phyloP scores from a whole-genome alignment of 2,888 invertebrate species.

The Hybos culiciformis region DNA sequence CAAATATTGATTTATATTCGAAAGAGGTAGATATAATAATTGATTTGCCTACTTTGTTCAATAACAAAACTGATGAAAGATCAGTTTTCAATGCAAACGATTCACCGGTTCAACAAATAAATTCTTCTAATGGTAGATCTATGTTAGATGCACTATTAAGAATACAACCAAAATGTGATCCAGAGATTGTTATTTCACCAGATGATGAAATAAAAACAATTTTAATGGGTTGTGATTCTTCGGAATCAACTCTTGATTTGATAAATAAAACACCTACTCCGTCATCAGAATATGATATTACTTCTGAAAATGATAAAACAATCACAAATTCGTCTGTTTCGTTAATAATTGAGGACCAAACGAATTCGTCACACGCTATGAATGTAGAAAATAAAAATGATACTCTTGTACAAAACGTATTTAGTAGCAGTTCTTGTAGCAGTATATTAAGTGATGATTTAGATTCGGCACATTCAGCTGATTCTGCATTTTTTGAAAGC shows the following conservation, averaged over 20 bases:
- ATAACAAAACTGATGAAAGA: no score
- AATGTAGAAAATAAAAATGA: conserved; percentile 28
- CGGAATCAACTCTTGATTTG: neutral
- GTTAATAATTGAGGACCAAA: conserved; percentile 13
- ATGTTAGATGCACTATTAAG: conserved; percentile 12
- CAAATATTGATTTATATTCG: conserved; percentile 22
- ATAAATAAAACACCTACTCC: neutral
- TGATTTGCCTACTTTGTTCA: no score
- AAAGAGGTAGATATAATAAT: neutral
- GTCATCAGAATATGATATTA: neutral
- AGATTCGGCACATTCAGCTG: conserved; percentile 31
- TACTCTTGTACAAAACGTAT: conserved; percentile 19
- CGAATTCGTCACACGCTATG: conserved; percentile 12
- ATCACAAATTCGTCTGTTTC: conserved; percentile 21
- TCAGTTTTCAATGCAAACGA: no score
- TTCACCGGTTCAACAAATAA: no score
- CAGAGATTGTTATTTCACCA: neutral
- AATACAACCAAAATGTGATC: neutral
- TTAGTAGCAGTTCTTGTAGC: no score
- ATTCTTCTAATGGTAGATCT: conserved; percentile 12
- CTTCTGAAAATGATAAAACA: neutral
- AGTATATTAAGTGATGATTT: conserved; percentile 22
- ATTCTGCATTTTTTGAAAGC: conserved; percentile 31
- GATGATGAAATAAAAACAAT: neutral
- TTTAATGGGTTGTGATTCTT: neutral